Evolutionary conservation across 2,888 invertebrate species (phyloP), one percentile per base, ranked within the genome.

Genomic region (Melanophora roralis): DNA sequence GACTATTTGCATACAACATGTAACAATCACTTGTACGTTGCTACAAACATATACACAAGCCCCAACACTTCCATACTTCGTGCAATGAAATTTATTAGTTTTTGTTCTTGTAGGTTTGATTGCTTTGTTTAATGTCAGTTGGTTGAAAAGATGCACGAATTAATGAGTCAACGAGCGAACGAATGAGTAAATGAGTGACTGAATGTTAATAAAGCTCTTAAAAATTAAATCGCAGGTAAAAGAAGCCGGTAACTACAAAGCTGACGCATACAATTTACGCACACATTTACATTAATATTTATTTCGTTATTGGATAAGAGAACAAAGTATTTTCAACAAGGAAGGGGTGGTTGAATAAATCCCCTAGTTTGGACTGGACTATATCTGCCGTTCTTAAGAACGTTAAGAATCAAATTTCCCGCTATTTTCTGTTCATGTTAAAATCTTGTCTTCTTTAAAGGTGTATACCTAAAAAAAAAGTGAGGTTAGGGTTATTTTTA

Each of bases 131-230:
- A 5, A 47, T 55, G 49, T 64, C 69, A 69, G 47, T 55, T 64
- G 47, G n/a, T 62, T 59, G 49, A 16, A 43, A 49, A 57, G 23
- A 36, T 59, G 49, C 34, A 64, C 38, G 47, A 64, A 64, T 45
- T 36, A 55, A 23, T 21, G 19, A 49, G 5, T 27, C 21, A 40
- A 9, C 43, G 19, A 49, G 5, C 16, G 21, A 40, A 9, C 43
- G 38, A 51, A 51, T 71, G 64, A 21, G 40, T 62, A 53, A 74
- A 71, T 71, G 65, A 51, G 32, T 71, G 64, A 21, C 38, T 62
- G 62, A 74, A 71, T 71, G 65, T 38, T 69, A 69, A 76, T 53
- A 69, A 69, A 76, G 69, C 64, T 69, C 34, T 69, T 64, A 55
- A 40, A 69, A 57, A 49, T 76, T 12, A 32, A 57, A 69, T 76